Base-by-base conservation (phyloP, 1,140 invertebrate genomes). In the Rhysida immarginata region DNA sequence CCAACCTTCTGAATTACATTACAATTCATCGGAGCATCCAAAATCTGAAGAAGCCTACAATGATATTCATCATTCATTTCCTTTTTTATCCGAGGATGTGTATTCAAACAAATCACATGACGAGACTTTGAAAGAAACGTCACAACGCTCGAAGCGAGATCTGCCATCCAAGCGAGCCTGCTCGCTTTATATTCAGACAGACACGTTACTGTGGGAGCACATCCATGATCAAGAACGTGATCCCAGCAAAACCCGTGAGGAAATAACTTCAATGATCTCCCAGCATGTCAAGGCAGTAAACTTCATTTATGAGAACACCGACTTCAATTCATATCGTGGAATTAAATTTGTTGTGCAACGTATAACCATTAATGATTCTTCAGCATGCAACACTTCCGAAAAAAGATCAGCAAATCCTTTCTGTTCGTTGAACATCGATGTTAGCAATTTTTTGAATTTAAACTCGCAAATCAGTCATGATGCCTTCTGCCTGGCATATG, bases 211-310 rank as follows among this genome's bases (percentile, higher is more conserved):
- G 65, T 99, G 93, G 90, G 80, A 83, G 63, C 88, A 96, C 67
- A 89, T 96, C 64, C 71, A 74, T 25, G 76, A 79, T 60, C 76
- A 74, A 63, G 69, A 71, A 56, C 58, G 65, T 27, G 71, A 77
- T 60, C 66, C 73, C 44, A 84, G 83, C 66, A 93, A 92, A 73
- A 94, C 90, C 8, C 76, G 87, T 51, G 94, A 98, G 72, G 95
- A 98, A 77, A 98, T 99, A 66, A 77, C 95, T 54, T 93, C 92
- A 0, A 75, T 99, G 56, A 96, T 99, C 70, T 90, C 93, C 35
- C 93, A 94, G 70, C 96, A 99, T 70, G 93, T 99, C 46, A 94
- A 93, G 64, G 95, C 94, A 54, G 91, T 98, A 61, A 98, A 97
- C 77, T 89, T 89, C 67, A 99, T 99, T 68, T 99, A 98, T 73